Conservation (phyloP, 2,888 invertebrate species). For the Limnephilus marmoratus region DNA sequence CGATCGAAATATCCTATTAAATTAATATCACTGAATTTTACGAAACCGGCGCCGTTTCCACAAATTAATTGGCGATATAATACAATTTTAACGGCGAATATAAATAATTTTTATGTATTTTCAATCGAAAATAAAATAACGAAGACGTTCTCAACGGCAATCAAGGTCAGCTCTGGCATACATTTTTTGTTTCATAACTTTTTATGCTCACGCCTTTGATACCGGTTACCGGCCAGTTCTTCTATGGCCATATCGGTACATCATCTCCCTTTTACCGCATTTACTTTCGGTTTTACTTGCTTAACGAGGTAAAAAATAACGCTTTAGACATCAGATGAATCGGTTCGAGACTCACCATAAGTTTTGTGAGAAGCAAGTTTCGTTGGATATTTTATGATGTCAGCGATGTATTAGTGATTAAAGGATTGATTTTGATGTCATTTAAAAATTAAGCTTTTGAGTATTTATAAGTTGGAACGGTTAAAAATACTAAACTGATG, state of each 20-base stretch:
- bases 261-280: not conserved
- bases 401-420: too few relatives aligned
- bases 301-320: not conserved
- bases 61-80: not conserved
- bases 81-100: not conserved
- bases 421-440: not conserved
- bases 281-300: not conserved
- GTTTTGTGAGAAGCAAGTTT: not conserved
- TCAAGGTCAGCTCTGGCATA: not conserved
- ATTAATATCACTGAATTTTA: not conserved
- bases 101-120: not conserved
- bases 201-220: not conserved
- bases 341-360: not conserved
- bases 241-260: not conserved
- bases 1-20: not conserved
- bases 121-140: not conserved
- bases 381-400: not conserved
- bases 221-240: not conserved
- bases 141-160: slow-evolving; percentile 2
- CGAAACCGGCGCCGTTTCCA: not conserved
- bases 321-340: not conserved
- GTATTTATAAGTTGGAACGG: not conserved
- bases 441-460: not conserved
- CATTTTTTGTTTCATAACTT: slow-evolving; percentile 11
- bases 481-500: too few relatives aligned